Conservation (phyloP, 2,797 vertebrate species). For the Gymnothorax reevesii region DNA sequence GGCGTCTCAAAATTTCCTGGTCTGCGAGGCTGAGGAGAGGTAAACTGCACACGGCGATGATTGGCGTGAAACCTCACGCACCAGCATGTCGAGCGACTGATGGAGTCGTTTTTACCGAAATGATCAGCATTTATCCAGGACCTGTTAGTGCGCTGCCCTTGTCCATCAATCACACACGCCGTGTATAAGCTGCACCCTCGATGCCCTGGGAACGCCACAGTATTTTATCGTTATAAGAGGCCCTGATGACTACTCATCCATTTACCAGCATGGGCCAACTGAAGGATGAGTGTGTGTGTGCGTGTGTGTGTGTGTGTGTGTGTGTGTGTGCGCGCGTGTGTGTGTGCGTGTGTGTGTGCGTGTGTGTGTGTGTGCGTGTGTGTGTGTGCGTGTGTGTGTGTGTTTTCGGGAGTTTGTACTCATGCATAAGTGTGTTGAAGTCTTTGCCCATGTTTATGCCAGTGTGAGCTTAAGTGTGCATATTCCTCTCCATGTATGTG, state of each 20-base stretch:
- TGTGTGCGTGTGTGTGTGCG: constrained; percentile 24
- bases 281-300: background rate
- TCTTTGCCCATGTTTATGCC: background rate
- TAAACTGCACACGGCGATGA: background rate
- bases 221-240: background rate
- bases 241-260: background rate
- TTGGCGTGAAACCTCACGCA: background rate
- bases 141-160: background rate
- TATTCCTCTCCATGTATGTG: background rate
- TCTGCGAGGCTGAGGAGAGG: background rate
- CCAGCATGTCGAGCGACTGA: background rate
- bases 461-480: background rate
- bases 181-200: background rate
- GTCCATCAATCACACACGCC: background rate
- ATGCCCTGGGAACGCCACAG: no score
- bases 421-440: background rate
- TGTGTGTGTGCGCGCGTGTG: constrained; percentile 18
- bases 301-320: constrained; percentile 19
- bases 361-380: background rate
- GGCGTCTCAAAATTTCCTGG: background rate
- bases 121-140: background rate
- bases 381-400: background rate
- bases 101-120: background rate
- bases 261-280: background rate
- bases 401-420: background rate